Base-by-base conservation (phyloP, 2,113 vertebrate species). In the Speoplatyrhinus poulsoni region DNA sequence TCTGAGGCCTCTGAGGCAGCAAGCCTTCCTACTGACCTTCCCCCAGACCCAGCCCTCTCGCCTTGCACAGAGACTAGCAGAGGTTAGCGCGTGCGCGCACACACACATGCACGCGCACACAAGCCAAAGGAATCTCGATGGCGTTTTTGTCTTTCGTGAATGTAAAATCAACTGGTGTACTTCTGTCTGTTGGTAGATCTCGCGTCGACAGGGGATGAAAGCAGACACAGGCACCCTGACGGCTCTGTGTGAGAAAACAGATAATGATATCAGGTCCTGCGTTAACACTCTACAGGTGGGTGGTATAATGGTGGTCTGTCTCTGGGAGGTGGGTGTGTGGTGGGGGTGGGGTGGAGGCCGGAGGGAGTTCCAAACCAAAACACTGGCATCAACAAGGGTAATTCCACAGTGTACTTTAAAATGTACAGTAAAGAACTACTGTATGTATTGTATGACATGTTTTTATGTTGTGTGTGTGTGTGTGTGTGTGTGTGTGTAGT, bases 251-350 rank as follows among this genome's bases (percentile, higher is more conserved):
- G 94, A 99, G 87, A 99, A 99, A 85, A 94, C 95, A 0, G 96
- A 97, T 73, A 96, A 94, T 0, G 98, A 99, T 79, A 99, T 99
- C 60, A 92, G 97, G 1, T 92, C 97, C 13, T 99, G 97, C 67
- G 93, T 99, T 77, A 99, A 99, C 85, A 97, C 96, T 0, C 79
- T 99, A 57, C 97, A 98, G 96, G 98, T 99, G 69, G 9, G 15
- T n/a, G n/a, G 33, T 3, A 19, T 10, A 17, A n/a, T n/a, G 16
- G 13, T n/a, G 13, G 53, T 17, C 3, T n/a, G 7, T 9, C 16
- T 26, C 26, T 26, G 26, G 26, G 26, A 26, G 26, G 26, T 26
- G 26, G 26, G 26, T 26, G 26, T 26, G 26, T 26, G 26, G 26
- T 26, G 26, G 1, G 26, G 26, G 26, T 2, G 26, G 26, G 26